phyloP scores from a whole-genome alignment of 2,888 invertebrate species.

The Eremobia ochroleuca region DNA sequence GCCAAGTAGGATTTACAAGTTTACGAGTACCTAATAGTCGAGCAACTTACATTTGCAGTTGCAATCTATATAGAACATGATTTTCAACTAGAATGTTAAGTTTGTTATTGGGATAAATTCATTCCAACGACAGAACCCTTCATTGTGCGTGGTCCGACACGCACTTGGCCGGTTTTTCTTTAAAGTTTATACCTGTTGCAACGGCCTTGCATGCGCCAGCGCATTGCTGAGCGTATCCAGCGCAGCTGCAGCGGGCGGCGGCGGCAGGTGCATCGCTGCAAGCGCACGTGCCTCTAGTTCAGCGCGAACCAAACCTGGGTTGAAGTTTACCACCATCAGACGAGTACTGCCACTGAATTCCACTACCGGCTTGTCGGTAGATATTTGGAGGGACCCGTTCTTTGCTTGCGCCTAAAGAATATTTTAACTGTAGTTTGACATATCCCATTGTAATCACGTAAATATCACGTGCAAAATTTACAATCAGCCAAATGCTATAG shows the following conservation, averaged over 20 bases:
- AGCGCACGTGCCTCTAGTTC: conserved; percentile 97
- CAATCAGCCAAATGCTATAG: background rate
- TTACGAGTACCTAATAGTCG: too few species aligned
- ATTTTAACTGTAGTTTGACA: background rate
- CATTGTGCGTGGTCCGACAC: too few species aligned
- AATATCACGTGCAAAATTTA: background rate
- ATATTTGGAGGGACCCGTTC: conserved; percentile 81
- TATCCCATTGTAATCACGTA: background rate
- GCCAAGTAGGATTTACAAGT: too few species aligned
- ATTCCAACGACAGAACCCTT: too few species aligned
- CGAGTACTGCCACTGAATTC: conserved; percentile 94
- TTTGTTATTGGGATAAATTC: too few species aligned
- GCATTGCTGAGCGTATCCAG: conserved; percentile 94
- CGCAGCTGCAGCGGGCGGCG: conserved; percentile 94
- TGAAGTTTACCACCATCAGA: conserved; percentile 97
- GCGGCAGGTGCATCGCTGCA: conserved; percentile 95
- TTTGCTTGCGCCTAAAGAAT: conserved; percentile 83
- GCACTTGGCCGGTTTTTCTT: too few species aligned
- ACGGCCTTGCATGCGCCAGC: conserved; percentile 95
- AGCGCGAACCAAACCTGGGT: conserved; percentile 95
- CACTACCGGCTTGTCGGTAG: conserved; percentile 94
- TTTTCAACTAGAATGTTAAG: too few species aligned
- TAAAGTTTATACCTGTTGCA: conserved; percentile 93
- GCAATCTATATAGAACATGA: too few species aligned
- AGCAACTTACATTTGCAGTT: too few species aligned